These are phyloP conservation scores for Acanthochromis polyacanthus DNA, from an alignment of 2,113 vertebrate genomes.

Conservation along the genomic window DNA sequence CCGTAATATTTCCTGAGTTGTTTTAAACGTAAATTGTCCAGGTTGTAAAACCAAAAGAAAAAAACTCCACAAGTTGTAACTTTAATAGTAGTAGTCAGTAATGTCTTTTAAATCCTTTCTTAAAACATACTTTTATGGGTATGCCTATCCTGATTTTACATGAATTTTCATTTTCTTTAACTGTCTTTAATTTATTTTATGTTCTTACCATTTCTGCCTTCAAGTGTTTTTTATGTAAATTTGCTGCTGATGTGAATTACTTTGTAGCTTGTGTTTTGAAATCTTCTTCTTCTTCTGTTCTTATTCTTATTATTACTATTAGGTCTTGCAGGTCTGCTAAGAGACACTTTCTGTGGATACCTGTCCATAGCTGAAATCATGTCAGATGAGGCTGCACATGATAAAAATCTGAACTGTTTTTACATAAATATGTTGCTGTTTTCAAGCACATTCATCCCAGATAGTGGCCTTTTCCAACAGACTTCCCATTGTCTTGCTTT, in stretches of 20 bases:
- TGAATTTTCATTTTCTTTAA: too few species aligned
- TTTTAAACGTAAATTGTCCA: slow-evolving; percentile 67
- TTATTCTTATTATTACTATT: too few species aligned
- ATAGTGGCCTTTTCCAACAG: neutral
- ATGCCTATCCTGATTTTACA: too few species aligned
- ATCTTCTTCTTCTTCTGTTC: too few species aligned
- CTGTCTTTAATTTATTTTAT: too few species aligned
- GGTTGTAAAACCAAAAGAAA: slow-evolving; percentile 17
- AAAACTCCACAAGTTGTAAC: slow-evolving; percentile 3
- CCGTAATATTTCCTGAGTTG: slow-evolving; percentile 45
- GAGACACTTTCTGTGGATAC: slow-evolving; percentile 47
- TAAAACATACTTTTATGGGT: too few species aligned
- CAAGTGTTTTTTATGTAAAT: too few species aligned
- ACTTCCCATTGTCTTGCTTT: neutral
- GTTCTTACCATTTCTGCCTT: too few species aligned
- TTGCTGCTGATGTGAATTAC: too few species aligned
- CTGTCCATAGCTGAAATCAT: slow-evolving; percentile 27
- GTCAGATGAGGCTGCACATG: neutral
- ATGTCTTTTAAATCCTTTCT: too few species aligned
- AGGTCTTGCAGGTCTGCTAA: neutral
- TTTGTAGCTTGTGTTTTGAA: too few species aligned
- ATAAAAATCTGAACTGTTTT: slow-evolving; percentile 38
- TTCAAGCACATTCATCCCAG: slow-evolving; percentile 21
- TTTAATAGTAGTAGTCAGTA: too few species aligned
- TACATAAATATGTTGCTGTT: slow-evolving; percentile 10